phyloP scores from a whole-genome alignment of 2,888 invertebrate species.

The Aleiodes leptofemur region DNA sequence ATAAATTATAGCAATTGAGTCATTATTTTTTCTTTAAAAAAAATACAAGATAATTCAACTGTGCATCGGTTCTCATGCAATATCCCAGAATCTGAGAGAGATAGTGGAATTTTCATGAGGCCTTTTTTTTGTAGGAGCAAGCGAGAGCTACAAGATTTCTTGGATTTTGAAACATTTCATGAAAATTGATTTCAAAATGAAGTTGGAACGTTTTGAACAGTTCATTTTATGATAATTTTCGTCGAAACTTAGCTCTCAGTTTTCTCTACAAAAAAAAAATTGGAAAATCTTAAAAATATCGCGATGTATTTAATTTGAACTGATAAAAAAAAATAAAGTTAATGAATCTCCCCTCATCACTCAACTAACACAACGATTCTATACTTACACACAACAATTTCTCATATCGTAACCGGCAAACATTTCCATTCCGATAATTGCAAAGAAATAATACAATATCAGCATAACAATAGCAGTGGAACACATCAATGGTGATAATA shows the following conservation, averaged over 20 bases:
- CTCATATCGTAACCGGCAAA: slow-evolving; percentile 85
- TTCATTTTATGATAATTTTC: no score
- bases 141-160: not conserved
- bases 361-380: not conserved
- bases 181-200: no score
- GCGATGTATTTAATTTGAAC: not conserved
- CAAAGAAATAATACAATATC: slow-evolving; percentile 91
- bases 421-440: slow-evolving; percentile 92
- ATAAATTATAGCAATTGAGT: slow-evolving; percentile 55
- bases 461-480: slow-evolving; percentile 90
- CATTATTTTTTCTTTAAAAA: not conserved
- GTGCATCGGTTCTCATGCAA: no score
- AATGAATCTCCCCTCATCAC: not conserved
- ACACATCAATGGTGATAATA: slow-evolving; percentile 88
- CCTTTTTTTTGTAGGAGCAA: no score
- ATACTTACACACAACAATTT: slow-evolving; percentile 88
- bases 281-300: no score
- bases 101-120: not conserved
- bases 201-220: no score
- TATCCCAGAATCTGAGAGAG: slow-evolving; percentile 2
- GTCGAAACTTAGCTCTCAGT: no score
- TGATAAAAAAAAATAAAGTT: not conserved
- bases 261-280: no score
- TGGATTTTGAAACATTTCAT: not conserved
- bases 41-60: not conserved